Base-by-base conservation (phyloP, 2,113 vertebrate genomes). In the Tricholaema leucomelas region DNA sequence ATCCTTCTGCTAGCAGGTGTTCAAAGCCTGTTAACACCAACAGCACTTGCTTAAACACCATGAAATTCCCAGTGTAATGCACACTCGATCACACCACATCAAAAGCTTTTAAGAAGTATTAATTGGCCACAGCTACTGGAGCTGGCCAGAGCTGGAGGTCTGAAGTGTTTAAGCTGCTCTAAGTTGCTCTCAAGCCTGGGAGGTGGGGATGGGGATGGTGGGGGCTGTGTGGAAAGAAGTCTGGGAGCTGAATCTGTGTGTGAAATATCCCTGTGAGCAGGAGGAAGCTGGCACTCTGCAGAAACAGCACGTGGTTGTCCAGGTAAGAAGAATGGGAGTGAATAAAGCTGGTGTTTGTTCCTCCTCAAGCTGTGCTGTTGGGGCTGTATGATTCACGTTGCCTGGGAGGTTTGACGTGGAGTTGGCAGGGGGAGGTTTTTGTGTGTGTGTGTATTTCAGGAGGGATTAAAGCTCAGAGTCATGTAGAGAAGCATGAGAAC, bases 1-100 rank as follows among this genome's bases (percentile, higher is more conserved):
- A 83, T 91, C 92, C 94, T 95, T 56, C 78, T 71, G 75, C 88
- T 61, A 80, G 92, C 95, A 96, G 93, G 33, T 4, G 1, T 64
- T 60, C 83, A 58, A 85, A 81, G 81, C 86, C 84, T 50, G 23
- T 50, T 50, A 50, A 50, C 23, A 50, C 23, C 48, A 50, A 25
- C 48, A 50, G 23, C 48, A 25, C 23, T 50, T 24, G 9, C 94
- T 94, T 90, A 67, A 91, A 72, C 20, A 42, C 93, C 70, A 4
- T 46, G 80, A 85, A 91, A 95, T 92, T 90, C 91, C 75, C 55
- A 2, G 19, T 36, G 66, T 38, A 38, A 90, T 58, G 14, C 7
- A 2, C 7, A 2, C 61, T 59, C 56, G 74, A 60, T 91, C 90
- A 71, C 54, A 60, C 61, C 85, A 70, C 67, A 66, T 91, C 65